Base-by-base conservation (phyloP, 2,888 invertebrate genomes). In the Philereme transversata region DNA sequence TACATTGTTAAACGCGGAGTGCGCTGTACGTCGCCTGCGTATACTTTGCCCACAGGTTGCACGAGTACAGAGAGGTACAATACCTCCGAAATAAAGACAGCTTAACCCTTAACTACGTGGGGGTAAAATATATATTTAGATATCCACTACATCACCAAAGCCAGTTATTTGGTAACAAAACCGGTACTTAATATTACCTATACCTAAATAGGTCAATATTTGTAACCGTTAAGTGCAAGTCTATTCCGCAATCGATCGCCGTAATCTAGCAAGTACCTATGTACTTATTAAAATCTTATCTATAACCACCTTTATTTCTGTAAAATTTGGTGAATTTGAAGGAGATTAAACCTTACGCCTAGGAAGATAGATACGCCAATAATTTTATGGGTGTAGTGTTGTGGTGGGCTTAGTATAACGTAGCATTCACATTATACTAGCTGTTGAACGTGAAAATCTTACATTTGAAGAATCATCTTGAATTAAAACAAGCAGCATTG, bases 281-380 rank as follows among this genome's bases (percentile, higher is more conserved):
- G 49, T 51, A 60, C 43, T 60, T 50, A 49, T 44, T 54, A 51
- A 59, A 54, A 56, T 48, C 47, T 60, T 60, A 68, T 56, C 48
- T 60, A 46, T 51, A 54, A 48, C n/a, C 36, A 48, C 51, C 8
- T 49, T 56, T 44, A 33, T 10, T 50, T 54, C 48, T 49, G 44
- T 51, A 35, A 4, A 38, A 33, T 56, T 52, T 36, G 1, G 5
- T 6, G 34, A 41, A 34, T 8, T 34, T 43, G 9, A 34, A 4
- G 51, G 8, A 51, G 0, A 43, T 43, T 52, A 38, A 51, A 52
- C 45, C 48, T 61, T 61, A 49, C n/a, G 4, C 4, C 5, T 44
- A 0, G 33, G 7, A 40, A n/a, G 10, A 56, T 61, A 52, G 46
- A 49, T 44, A 8, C 41, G 41, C 8, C 6, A 34, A 33, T 43